Evolutionary conservation across 2,888 invertebrate species (phyloP).

Genomic region (Drosophila buzzatii): DNA sequence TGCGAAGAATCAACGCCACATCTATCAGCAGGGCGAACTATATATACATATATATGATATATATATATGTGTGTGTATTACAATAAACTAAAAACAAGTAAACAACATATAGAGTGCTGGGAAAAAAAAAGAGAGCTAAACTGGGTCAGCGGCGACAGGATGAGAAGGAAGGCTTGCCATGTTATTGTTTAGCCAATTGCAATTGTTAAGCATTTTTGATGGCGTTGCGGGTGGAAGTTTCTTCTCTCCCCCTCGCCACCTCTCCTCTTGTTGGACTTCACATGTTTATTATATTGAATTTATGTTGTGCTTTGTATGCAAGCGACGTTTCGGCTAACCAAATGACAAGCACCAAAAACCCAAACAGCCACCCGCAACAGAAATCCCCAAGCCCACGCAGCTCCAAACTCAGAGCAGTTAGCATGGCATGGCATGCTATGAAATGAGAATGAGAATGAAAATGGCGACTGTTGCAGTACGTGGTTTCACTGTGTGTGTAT

Average conservation of each 20-base stretch:
- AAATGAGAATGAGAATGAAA: slow-evolving; percentile 33
- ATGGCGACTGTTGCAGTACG: slow-evolving; percentile 44
- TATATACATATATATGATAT: background rate
- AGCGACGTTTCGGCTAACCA: slow-evolving; percentile 40
- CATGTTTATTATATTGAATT: slow-evolving; percentile 61
- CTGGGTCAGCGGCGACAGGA: slow-evolving; percentile 49
- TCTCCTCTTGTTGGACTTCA: slow-evolving; percentile 6
- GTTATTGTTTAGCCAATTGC: slow-evolving; percentile 62
- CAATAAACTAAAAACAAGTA: slow-evolving; percentile 49
- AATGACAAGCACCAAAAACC: slow-evolving; percentile 23
- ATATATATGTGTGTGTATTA: background rate
- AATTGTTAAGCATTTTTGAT: slow-evolving; percentile 44
- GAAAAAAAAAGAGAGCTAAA: slow-evolving; percentile 19
- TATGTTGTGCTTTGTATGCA: slow-evolving; percentile 58
- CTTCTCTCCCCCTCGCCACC: background rate
- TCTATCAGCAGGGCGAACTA: slow-evolving; percentile 47
- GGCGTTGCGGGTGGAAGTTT: slow-evolving; percentile 1
- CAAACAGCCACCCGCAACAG: background rate
- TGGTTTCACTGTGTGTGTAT: slow-evolving; percentile 1
- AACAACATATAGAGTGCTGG: slow-evolving; percentile 18
- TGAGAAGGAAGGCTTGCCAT: slow-evolving; percentile 27
- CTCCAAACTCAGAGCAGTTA: slow-evolving; percentile 21
- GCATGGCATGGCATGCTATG: slow-evolving; percentile 18
- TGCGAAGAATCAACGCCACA: slow-evolving; percentile 44
- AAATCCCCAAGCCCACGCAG: background rate